A percentile compares a stretch with the other conserved stretches of the same genome.
phyloP scores from a whole-genome alignment of 1,140 invertebrate genomes.

The Musca domestica region DNA sequence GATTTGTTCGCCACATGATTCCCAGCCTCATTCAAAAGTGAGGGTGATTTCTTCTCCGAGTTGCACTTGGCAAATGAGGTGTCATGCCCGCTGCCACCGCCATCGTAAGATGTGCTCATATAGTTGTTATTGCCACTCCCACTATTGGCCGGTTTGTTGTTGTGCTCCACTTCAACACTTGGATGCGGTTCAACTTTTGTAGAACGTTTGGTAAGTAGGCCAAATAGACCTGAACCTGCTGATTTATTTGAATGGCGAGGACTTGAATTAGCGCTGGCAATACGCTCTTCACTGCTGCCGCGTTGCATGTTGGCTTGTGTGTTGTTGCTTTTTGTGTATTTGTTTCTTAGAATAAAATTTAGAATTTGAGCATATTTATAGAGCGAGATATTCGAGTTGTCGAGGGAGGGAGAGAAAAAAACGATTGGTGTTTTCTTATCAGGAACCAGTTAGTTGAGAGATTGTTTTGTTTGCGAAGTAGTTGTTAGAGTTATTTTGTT shows the following conservation, averaged over 20 bases:
- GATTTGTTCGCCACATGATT: conserved; percentile 28
- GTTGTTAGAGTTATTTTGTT: neutral
- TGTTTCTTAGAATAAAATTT: neutral
- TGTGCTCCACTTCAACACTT: neutral
- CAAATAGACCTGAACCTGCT: conserved; percentile 36
- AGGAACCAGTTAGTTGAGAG: neutral
- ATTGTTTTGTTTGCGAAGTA: neutral
- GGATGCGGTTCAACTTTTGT: conserved; percentile 33
- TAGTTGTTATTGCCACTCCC: neutral
- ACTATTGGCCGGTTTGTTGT: neutral
- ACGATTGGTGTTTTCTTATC: neutral
- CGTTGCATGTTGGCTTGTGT: conserved; percentile 10
- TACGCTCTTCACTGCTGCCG: conserved; percentile 44
- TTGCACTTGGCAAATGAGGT: conserved; percentile 29
- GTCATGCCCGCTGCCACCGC: conserved; percentile 3
- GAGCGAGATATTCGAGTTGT: conserved; percentile 3
- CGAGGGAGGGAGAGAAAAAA: too few relatives aligned
- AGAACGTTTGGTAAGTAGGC: conserved; percentile 33
- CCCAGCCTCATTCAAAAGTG: conserved; percentile 40
- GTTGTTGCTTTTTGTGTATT: neutral
- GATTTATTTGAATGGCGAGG: conserved; percentile 38
- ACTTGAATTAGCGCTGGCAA: conserved; percentile 39
- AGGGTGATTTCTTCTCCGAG: conserved; percentile 35
- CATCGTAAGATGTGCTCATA: neutral
- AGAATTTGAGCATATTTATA: conserved; percentile 6